Conservation (phyloP, 2,797 vertebrate genomes). For the Silurus aristotelis region DNA sequence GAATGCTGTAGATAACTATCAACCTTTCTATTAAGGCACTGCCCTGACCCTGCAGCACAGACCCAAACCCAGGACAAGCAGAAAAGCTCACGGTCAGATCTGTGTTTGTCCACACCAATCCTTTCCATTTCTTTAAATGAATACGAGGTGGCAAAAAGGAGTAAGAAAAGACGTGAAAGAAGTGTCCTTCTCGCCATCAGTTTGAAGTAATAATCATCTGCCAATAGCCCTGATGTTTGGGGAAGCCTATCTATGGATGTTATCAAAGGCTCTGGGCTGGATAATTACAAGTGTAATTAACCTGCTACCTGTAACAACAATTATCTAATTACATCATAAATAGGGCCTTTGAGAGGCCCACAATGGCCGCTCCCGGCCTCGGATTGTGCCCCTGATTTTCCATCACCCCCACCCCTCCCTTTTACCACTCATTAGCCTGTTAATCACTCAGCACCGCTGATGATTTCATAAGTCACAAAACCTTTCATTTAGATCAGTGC, state of each 20-base stretch:
- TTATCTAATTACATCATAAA: conserved; percentile 71
- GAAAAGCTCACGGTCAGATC: conserved; percentile 49
- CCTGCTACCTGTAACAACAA: conserved; percentile 71
- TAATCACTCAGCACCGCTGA: conserved; percentile 62
- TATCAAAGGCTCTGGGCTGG: conserved; percentile 65
- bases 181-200: neutral
- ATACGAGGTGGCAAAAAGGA: conserved; percentile 18
- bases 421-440: conserved; percentile 60
- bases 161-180: neutral
- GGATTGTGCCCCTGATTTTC: conserved; percentile 53
- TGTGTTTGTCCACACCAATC: conserved; percentile 59
- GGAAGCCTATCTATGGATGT: conserved; percentile 56
- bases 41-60: conserved; percentile 75
- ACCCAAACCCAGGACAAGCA: conserved; percentile 63
- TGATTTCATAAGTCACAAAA: conserved; percentile 63
- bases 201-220: conserved; percentile 62
- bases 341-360: conserved; percentile 56
- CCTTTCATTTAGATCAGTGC: conserved; percentile 50
- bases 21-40: conserved; percentile 78
- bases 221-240: conserved; percentile 61
- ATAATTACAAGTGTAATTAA: conserved; percentile 68
- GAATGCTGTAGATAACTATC: conserved; percentile 93
- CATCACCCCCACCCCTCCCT: conserved; percentile 29
- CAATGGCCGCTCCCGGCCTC: conserved; percentile 53
- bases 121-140: conserved; percentile 3